A percentile compares a stretch with the other conserved stretches of the same genome.
Conservation (phyloP, 2,888 invertebrate genomes). For the Odontocerum albicorne region DNA sequence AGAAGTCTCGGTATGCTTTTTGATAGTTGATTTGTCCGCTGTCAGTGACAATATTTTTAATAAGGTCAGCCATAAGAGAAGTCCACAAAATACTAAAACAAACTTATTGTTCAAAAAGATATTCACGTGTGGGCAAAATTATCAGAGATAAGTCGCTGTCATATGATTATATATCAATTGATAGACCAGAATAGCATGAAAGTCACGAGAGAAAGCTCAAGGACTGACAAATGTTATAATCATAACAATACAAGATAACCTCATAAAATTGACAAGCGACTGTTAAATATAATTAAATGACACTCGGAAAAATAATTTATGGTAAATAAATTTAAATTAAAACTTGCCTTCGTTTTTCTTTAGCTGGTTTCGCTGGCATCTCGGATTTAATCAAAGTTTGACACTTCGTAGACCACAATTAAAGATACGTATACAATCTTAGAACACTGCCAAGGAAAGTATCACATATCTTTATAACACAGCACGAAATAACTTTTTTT, state of each 20-base stretch:
- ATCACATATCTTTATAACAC: slow-evolving; percentile 55
- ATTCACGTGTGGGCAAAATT: too few species aligned
- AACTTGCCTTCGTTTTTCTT: slow-evolving; percentile 71
- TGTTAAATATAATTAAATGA: too few species aligned
- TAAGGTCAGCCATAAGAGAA: too few species aligned
- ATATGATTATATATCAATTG: not conserved
- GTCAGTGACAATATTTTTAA: too few species aligned
- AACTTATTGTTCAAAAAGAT: too few species aligned
- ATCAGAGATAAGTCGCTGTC: not conserved
- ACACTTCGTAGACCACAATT: slow-evolving; percentile 48
- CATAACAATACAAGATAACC: too few species aligned
- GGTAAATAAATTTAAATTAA: too few species aligned
- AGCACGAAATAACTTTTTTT: slow-evolving; percentile 43
- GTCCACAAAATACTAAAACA: too few species aligned
- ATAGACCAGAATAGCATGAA: slow-evolving; percentile 9
- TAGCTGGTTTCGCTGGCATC: slow-evolving; percentile 59
- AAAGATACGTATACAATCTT: slow-evolving; percentile 50
- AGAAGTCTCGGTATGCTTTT: too few species aligned
- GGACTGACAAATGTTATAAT: slow-evolving; percentile 33
- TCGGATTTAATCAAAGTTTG: slow-evolving; percentile 50
- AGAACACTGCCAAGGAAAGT: slow-evolving; percentile 61
- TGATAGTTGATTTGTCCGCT: too few species aligned
- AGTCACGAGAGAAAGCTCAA: slow-evolving; percentile 28
- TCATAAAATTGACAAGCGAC: too few species aligned
- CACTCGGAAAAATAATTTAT: too few species aligned